These are phyloP conservation scores for Apamea crenata DNA, from an alignment of 2,888 invertebrate species.

Conservation along the genomic window DNA sequence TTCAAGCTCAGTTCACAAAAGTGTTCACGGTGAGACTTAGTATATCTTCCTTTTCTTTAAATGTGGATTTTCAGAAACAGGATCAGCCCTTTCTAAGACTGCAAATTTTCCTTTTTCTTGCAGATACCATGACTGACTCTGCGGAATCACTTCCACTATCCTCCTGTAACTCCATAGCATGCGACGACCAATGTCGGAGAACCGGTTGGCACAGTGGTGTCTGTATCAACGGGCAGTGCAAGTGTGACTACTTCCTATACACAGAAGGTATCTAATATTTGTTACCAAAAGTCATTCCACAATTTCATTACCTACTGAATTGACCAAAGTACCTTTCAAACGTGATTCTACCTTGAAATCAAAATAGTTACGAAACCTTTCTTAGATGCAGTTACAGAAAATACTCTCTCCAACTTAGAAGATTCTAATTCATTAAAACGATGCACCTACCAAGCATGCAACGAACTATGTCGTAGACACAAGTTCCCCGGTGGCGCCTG, in stretches of 20 bases:
- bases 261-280: conserved; percentile 17
- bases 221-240: conserved; percentile 35
- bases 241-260: conserved; percentile 36
- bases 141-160: background rate
- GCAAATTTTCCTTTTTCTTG: background rate
- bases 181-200: conserved; percentile 28
- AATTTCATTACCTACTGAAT: background rate
- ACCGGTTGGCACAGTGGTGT: conserved; percentile 16
- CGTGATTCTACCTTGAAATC: background rate
- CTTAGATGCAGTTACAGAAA: background rate
- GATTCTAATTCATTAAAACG: background rate
- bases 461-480: background rate
- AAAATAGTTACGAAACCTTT: background rate
- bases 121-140: background rate
- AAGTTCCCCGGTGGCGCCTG: conserved; percentile 11
- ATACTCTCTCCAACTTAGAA: background rate
- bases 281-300: background rate
- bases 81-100: background rate
- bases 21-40: too few species aligned
- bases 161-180: conserved; percentile 11
- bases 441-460: background rate
- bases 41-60: background rate
- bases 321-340: background rate
- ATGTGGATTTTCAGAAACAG: background rate
- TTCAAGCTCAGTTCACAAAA: too few species aligned